phyloP scores from a whole-genome alignment of 2,888 invertebrate species.

The Gastrophysa polygoni region DNA sequence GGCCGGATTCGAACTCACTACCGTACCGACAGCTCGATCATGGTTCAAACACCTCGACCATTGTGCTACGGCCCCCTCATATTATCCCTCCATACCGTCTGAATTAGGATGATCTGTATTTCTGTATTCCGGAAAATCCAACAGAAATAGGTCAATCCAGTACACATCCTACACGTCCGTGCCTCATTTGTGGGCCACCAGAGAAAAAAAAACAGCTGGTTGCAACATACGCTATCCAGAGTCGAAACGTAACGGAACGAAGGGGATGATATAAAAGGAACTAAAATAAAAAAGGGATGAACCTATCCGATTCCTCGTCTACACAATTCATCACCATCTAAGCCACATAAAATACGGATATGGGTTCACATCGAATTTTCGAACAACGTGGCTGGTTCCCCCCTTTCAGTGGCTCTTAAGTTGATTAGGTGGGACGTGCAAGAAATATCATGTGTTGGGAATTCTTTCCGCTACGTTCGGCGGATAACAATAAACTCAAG shows the following conservation, averaged over 20 bases:
- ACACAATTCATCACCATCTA: slow-evolving; percentile 14
- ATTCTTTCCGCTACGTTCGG: background rate
- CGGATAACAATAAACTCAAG: no score
- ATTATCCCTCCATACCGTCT: no score
- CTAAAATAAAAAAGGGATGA: slow-evolving; percentile 2
- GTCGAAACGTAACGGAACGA: slow-evolving; percentile 2
- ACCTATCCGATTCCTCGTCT: slow-evolving; percentile 9
- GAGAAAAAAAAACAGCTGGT: background rate
- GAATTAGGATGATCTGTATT: no score
- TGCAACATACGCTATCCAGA: background rate
- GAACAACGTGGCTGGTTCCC: slow-evolving; percentile 6
- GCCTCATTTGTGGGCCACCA: no score
- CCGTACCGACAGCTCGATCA: no score
- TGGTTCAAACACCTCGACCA: no score
- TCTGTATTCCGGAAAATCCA: no score
- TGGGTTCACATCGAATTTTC: slow-evolving; percentile 4
- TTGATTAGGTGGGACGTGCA: slow-evolving; percentile 10
- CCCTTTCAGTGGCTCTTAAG: slow-evolving; percentile 8
- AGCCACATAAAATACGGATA: slow-evolving; percentile 12
- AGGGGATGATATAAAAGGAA: background rate
- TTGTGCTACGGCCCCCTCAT: no score
- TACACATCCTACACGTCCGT: no score
- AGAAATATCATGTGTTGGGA: background rate
- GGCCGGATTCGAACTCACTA: no score
- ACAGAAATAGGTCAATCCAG: no score